These are phyloP conservation scores for Capra hircus DNA, from an alignment of 2,113 vertebrate genomes.

Conservation along the genomic window DNA sequence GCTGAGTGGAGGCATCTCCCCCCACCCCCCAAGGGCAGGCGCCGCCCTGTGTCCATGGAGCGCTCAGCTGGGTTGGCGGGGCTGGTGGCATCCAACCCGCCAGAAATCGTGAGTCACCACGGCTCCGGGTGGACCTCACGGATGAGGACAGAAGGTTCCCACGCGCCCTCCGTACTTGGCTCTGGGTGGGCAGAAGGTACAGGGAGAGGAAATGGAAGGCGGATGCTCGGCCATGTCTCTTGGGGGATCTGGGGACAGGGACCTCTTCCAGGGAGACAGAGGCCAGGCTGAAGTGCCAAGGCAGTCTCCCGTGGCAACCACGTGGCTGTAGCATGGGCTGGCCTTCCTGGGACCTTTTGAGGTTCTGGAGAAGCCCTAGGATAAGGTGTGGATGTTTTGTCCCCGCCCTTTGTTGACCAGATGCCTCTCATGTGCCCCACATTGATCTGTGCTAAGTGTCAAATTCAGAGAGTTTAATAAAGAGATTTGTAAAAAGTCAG, in stretches of 20 bases:
- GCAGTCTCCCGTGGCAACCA: not conserved
- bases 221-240: accelerated
- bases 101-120: not conserved
- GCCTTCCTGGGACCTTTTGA: not conserved
- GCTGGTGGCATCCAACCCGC: not conserved
- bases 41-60: accelerated
- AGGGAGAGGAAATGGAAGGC: not conserved
- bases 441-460: not conserved
- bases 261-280: too few relatives aligned
- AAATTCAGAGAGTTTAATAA: not conserved
- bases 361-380: not conserved
- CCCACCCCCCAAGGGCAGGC: not conserved
- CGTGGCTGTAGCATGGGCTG: not conserved
- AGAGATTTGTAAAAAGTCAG: not conserved
- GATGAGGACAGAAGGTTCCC: not conserved
- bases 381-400: not conserved
- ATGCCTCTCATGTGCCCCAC: accelerated
- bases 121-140: not conserved
- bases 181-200: not conserved
- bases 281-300: not conserved
- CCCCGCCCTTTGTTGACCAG: accelerated
- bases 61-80: accelerated
- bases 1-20: not conserved
- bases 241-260: not conserved
- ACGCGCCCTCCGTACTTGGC: accelerated